These are phyloP conservation scores for Chydorus sphaericus DNA, from an alignment of 2,888 invertebrate genomes.

Conservation along the genomic window DNA sequence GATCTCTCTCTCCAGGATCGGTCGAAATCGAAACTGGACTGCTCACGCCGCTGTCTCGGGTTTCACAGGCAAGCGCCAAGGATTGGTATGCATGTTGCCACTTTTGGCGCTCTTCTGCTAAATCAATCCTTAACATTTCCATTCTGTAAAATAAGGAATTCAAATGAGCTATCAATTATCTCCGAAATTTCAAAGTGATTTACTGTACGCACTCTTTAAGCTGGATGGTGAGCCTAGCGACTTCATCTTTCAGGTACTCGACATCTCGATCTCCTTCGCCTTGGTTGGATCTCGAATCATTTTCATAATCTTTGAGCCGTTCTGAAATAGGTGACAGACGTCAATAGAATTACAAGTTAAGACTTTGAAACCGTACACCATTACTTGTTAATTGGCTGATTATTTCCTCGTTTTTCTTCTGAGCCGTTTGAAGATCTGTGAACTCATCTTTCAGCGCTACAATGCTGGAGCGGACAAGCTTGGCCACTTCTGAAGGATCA, in stretches of 20 bases:
- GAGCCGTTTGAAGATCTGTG: neutral
- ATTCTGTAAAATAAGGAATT: neutral
- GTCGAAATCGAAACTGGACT: neutral
- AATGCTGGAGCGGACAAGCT: neutral
- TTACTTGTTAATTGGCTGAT: neutral
- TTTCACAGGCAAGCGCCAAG: neutral
- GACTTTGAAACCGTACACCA: no score
- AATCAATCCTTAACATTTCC: neutral
- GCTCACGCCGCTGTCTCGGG: neutral
- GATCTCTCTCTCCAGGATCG: conserved; percentile 1
- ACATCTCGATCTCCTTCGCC: neutral
- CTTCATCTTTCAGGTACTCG: neutral
- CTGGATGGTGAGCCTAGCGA: neutral
- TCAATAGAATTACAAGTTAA: no score
- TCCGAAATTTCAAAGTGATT: neutral
- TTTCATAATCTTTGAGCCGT: neutral
- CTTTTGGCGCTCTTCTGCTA: neutral
- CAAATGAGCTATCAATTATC: neutral
- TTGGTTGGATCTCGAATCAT: neutral
- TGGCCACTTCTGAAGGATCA: neutral
- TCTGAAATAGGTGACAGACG: no score
- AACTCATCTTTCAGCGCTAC: neutral
- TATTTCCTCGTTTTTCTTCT: neutral
- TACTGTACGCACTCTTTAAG: neutral
- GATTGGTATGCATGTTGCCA: neutral